These are phyloP conservation scores for Xiphias gladius DNA, from an alignment of 2,113 vertebrate genomes.

Conservation along the genomic window DNA sequence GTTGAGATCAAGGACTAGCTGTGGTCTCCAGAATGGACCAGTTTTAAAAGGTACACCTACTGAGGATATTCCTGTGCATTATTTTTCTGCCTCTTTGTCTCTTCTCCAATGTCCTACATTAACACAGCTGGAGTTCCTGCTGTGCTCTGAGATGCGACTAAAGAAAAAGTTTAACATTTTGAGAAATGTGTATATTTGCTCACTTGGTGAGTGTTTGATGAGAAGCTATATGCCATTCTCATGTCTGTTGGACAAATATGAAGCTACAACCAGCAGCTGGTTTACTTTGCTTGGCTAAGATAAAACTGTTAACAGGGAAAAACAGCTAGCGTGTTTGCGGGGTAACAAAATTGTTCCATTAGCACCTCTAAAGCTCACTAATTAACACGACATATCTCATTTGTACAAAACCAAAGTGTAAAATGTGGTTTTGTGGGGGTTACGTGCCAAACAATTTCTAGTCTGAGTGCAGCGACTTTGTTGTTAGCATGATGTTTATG, in stretches of 20 bases:
- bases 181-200: background rate
- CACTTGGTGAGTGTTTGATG: background rate
- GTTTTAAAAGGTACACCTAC: background rate
- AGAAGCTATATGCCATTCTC: background rate
- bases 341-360: background rate
- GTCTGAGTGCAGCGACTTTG: background rate
- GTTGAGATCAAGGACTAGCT: constrained; percentile 57
- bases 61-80: background rate
- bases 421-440: too few relatives aligned
- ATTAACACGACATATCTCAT: background rate
- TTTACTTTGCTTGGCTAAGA: background rate
- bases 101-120: background rate
- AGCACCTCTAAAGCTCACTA: background rate
- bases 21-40: background rate
- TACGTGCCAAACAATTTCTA: background rate
- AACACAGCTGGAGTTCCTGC: background rate
- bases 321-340: background rate
- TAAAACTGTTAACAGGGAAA: background rate
- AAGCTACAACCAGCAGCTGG: constrained; percentile 12
- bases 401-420: too few relatives aligned
- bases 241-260: background rate
- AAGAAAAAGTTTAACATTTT: background rate
- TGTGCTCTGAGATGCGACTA: background rate
- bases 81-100: background rate
- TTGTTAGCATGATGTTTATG: background rate